These are phyloP conservation scores for Lycaena phlaeas DNA, from an alignment of 2,888 invertebrate genomes.

Conservation along the genomic window DNA sequence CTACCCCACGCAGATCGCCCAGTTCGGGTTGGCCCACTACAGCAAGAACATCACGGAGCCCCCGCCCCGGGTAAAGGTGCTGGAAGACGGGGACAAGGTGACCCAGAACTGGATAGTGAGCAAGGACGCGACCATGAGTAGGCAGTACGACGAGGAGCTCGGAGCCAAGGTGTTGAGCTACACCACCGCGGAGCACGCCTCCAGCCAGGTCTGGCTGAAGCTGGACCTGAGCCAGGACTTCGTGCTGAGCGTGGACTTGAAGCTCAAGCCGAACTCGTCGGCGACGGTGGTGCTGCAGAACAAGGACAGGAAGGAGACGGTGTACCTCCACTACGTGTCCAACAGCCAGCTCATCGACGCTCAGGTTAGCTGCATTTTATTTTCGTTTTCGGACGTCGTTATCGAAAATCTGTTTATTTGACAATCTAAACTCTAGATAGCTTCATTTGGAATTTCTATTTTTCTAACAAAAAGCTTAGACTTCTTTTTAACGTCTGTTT, in stretches of 20 bases:
- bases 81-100: slow-evolving; percentile 84
- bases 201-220: slow-evolving; percentile 79
- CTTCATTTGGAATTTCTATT: too few species aligned
- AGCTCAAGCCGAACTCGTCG: slow-evolving; percentile 85
- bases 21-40: slow-evolving; percentile 97
- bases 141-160: slow-evolving; percentile 73
- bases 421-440: too few species aligned
- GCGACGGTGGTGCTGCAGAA: slow-evolving; percentile 83
- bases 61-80: slow-evolving; percentile 77
- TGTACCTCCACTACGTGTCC: slow-evolving; percentile 87
- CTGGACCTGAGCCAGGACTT: slow-evolving; percentile 74
- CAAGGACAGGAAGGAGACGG: slow-evolving; percentile 83
- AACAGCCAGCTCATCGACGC: slow-evolving; percentile 81
- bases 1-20: slow-evolving; percentile 99
- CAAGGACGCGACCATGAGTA: slow-evolving; percentile 76
- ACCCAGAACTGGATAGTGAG: slow-evolving; percentile 82
- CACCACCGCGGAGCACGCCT: slow-evolving; percentile 78
- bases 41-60: slow-evolving; percentile 93
- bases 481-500: too few species aligned
- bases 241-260: slow-evolving; percentile 81
- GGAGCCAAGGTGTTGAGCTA: slow-evolving; percentile 80
- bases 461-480: too few species aligned
- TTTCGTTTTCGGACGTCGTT: too few species aligned
- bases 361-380: slow-evolving; percentile 78
- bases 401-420: too few species aligned